phyloP scores from a whole-genome alignment of 2,113 vertebrate genomes.

The Erythrocercus mccallii region DNA sequence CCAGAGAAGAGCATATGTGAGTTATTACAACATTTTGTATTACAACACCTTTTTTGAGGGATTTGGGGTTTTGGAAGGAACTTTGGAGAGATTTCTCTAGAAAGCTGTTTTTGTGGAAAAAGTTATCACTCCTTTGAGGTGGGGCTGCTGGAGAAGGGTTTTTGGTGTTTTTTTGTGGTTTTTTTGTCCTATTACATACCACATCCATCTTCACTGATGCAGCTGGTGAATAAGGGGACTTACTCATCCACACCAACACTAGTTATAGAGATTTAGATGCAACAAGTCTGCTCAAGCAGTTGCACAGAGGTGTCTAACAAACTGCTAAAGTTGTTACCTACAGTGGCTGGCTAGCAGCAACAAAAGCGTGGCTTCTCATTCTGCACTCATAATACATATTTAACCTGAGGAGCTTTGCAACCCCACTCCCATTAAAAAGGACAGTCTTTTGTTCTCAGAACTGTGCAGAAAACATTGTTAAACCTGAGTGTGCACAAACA shows the following conservation, averaged over 20 bases:
- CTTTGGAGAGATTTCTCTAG: neutral
- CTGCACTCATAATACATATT: neutral
- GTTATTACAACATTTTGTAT: neutral
- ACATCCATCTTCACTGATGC: neutral
- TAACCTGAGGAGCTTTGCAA: neutral
- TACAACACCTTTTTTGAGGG: neutral
- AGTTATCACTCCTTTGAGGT: fast-evolving
- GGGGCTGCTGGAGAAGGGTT: neutral
- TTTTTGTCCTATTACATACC: neutral
- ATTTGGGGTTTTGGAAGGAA: neutral
- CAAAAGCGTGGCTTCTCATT: neutral
- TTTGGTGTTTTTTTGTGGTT: neutral
- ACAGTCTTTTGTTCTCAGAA: neutral
- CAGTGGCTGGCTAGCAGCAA: neutral
- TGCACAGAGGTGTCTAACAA: neutral
- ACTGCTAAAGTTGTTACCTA: neutral
- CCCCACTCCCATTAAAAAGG: neutral
- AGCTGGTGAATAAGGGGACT: neutral
- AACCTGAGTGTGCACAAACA: neutral
- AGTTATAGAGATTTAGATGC: neutral
- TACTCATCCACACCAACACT: fast-evolving
- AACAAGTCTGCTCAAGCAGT: neutral
- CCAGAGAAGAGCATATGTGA: neutral
- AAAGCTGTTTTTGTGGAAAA: neutral
- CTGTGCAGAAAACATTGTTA: neutral